Evolutionary conservation across 2,888 invertebrate species (phyloP), one percentile per base, ranked within the genome.

Genomic region (Neoascia interrupta): DNA sequence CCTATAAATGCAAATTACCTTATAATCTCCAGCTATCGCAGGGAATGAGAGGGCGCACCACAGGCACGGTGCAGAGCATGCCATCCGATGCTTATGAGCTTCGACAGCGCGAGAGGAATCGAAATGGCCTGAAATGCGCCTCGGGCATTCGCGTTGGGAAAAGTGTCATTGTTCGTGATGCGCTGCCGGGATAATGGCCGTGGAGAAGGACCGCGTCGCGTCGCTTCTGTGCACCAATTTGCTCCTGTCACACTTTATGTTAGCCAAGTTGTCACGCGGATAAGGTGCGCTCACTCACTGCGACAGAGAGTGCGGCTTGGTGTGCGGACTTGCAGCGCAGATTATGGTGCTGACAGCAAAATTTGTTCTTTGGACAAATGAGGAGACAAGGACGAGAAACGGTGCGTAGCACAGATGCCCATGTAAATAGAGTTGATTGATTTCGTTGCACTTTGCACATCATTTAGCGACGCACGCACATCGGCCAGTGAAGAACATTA

Each of bases 1-100:
- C 53, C 21, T 41, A 51, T 76, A 72, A 76, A 76, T 76, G 76
- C 72, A 76, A 76, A 76, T 76, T 76, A 72, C 72, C 64, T 41
- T 66, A 72, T 72, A 76, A 72, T 76, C 64, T 72, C 4, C 31
- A n/a, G 31, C 53, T 45, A 66, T 41, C 72, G n/a, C n/a, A 41
- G 19, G 36, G 45, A 53, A 43, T 58, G 76, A 58, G 58, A 58
- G 34, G 51, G 64, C 21, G 31, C n/a, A 8, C 31, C 10, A 31
- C 31, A 31, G n/a, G 3, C 8, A n/a, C 31, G 16, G 10, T 23
- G 21, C 58, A 15, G 23, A 36, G 13, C 10, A 10, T 43, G 8
- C 37, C 47, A 49, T 58, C 34, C 36, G 69, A 43, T 56, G 61
- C 70, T 64, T 58, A 70, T 64, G 76, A 64, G 43, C 43, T 23